Evolutionary conservation across 2,113 vertebrate genomes (phyloP), one percentile per base, ranked within the genome.

Genomic region (Accipiter virgatus): DNA sequence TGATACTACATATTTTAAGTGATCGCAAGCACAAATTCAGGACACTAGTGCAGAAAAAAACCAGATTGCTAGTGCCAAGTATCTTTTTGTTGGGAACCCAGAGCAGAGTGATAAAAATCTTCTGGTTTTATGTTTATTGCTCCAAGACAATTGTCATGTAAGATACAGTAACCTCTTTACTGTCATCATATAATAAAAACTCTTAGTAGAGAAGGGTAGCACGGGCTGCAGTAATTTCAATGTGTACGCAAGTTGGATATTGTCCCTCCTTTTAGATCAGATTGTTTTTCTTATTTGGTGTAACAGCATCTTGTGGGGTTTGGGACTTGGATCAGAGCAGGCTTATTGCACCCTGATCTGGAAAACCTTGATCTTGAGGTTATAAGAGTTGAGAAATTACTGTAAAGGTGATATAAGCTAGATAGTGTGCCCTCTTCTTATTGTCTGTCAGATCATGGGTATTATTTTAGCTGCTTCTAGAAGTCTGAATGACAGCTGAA

Each of bases 401-500:
- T 88, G 66, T 82, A 77, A 77, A 90, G 74, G 62, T 95, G 88
- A 48, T 90, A 62, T 11, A 77, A 86, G n/a, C 22, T 77, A 34
- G 45, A 52, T 81, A 62, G 68, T 74, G 89, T 81, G 42, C 86
- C 45, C 47, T 92, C 32, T 65, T 87, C 65, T 84, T 84, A 31
- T 31, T 78, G 59, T 88, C 91, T 95, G 71, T 86, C 80, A 90
- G 85, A 93, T 81, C 7, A 3, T 38, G 40, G 36, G 81, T 90
- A 90, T 92, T 82, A 77, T 90, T 93, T 92, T 72, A 61, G 70
- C 4, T 3, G 40, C 43, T 94, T 96, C 87, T 89, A 56, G 84
- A 94, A 42, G 14, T 90, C 61, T 81, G 62, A 87, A 71, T 82
- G 90, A 88, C 67, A 94, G 87, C 74, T 91, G 88, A 82, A 86